phyloP scores from a whole-genome alignment of 2,797 vertebrate species.

The Rhinophrynus dorsalis region DNA sequence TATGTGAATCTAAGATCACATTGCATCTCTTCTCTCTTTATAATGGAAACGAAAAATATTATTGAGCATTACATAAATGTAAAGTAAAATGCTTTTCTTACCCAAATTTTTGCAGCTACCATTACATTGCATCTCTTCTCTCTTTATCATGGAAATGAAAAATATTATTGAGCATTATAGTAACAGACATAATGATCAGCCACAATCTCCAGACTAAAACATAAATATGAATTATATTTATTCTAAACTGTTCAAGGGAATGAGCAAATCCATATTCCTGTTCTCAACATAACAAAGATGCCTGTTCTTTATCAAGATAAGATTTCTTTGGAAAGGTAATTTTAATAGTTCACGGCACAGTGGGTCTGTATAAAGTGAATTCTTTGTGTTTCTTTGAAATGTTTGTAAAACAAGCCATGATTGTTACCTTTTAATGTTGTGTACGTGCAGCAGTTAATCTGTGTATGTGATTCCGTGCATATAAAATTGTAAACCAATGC shows the following conservation, averaged over 20 bases:
- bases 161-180: no score
- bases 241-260: background rate
- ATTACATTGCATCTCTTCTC: background rate
- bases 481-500: no score
- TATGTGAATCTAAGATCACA: background rate
- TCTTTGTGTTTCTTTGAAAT: background rate
- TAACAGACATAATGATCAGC: no score
- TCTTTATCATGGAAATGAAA: background rate
- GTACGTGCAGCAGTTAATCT: slow-evolving; percentile 14
- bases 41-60: no score
- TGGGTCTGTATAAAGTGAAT: background rate
- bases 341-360: background rate
- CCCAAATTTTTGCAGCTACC: background rate
- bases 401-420: background rate
- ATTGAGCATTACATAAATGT: no score
- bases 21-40: no score
- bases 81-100: no score
- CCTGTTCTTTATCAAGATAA: background rate
- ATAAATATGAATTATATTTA: background rate
- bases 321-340: background rate
- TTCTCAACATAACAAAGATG: background rate
- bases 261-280: background rate
- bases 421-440: background rate
- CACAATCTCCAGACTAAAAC: no score
- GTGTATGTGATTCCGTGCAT: background rate